phyloP scores from a whole-genome alignment of 2,888 invertebrate species.

The Cryptocephalus moraei region DNA sequence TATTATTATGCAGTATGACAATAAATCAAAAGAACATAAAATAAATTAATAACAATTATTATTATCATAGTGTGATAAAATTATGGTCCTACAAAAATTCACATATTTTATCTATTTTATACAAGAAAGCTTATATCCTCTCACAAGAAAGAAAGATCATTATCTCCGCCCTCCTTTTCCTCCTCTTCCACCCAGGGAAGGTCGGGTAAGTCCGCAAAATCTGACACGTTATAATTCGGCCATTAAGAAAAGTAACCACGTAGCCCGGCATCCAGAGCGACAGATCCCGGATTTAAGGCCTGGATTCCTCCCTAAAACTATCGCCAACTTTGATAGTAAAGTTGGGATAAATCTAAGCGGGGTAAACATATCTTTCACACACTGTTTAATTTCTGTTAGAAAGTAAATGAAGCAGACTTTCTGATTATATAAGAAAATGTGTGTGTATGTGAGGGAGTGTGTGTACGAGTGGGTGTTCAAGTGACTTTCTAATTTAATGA shows the following conservation, averaged over 20 bases:
- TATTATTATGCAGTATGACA: no score
- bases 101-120: no score
- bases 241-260: constrained; percentile 22
- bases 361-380: constrained; percentile 38
- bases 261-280: constrained; percentile 12
- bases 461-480: neutral
- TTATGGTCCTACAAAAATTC: no score
- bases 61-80: no score
- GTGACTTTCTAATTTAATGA: no score
- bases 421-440: constrained; percentile 6
- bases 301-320: constrained; percentile 24
- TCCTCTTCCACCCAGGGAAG: no score
- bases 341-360: constrained; percentile 34
- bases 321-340: constrained; percentile 28
- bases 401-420: constrained; percentile 33
- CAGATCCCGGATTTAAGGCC: constrained; percentile 16
- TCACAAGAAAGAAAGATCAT: no score
- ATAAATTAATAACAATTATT: no score
- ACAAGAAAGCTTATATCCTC: no score
- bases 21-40: no score
- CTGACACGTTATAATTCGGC: constrained; percentile 19
- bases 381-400: constrained; percentile 30
- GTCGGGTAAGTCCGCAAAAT: no score
- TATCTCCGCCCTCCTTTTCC: no score
- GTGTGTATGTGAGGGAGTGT: constrained; percentile 5